Percentiles rank a stretch among this genome's conserved stretches.
Evolutionary conservation across 2,888 invertebrate genomes (phyloP).

Genomic region (Sisyra nigra): DNA sequence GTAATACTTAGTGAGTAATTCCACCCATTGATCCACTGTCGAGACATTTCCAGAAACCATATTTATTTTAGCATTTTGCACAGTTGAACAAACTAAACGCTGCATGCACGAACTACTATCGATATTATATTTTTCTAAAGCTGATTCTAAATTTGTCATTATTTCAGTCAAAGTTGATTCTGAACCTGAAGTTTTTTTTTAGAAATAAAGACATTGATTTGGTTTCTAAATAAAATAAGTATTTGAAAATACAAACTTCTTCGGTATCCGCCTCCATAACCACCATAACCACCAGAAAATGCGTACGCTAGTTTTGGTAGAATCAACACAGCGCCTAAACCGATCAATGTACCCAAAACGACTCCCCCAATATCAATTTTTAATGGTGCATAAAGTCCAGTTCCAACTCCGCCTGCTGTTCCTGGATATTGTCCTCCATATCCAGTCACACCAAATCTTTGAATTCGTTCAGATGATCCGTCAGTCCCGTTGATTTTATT

Average conservation of each 20-base stretch:
- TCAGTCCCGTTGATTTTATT: conserved; percentile 21
- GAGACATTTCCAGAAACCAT: conserved; percentile 42
- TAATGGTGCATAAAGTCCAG: conserved; percentile 52
- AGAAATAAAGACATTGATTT: neutral
- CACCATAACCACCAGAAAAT: conserved; percentile 47
- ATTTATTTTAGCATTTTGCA: conserved; percentile 51
- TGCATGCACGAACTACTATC: conserved; percentile 58
- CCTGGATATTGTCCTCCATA: conserved; percentile 29
- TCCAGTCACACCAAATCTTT: conserved; percentile 36
- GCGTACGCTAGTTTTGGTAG: conserved; percentile 63
- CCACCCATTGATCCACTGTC: conserved; percentile 43
- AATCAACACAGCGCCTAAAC: conserved; percentile 64
- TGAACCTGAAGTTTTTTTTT: neutral
- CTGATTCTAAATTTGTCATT: conserved; percentile 45
- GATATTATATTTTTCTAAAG: conserved; percentile 49
- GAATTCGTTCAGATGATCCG: conserved; percentile 25
- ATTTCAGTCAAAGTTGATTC: conserved; percentile 41
- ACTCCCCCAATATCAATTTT: conserved; percentile 73
- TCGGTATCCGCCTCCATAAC: conserved; percentile 33
- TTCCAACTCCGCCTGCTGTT: conserved; percentile 34
- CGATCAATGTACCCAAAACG: conserved; percentile 61
- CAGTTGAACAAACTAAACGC: conserved; percentile 52
- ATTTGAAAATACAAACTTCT: conserved; percentile 3
- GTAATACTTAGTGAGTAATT: conserved; percentile 42
- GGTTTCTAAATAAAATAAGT: conserved; percentile 1